Conservation (phyloP, 2,888 invertebrate species). For the Glyphotaelius pellucidus region DNA sequence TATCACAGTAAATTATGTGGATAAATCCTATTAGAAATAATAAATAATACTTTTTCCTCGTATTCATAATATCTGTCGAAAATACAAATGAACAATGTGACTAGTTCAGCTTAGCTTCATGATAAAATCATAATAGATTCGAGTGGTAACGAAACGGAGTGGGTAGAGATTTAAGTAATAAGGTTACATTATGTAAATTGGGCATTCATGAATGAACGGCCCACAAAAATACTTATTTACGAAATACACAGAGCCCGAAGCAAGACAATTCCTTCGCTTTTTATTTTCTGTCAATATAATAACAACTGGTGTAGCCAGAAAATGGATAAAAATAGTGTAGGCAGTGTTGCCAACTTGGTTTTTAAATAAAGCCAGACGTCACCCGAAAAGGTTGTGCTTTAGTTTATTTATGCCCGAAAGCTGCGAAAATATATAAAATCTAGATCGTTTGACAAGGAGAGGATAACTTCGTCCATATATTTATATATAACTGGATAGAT, state of each 20-base stretch:
- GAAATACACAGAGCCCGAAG: conserved; percentile 6
- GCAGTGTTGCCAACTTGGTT: no score
- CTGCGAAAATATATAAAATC: no score
- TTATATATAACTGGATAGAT: no score
- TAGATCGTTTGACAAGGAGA: no score
- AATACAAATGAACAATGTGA: conserved; percentile 28
- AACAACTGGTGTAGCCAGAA: conserved; percentile 29
- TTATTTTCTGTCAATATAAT: conserved; percentile 34
- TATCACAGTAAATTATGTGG: conserved; percentile 43
- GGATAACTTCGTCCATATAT: no score
- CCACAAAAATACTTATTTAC: conserved; percentile 12
- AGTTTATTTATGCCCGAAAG: no score
- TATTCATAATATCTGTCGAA: conserved; percentile 42
- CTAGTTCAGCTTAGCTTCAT: conserved; percentile 37
- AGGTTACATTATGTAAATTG: conserved; percentile 4
- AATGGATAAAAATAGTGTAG: neutral
- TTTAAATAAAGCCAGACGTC: no score
- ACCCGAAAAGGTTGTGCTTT: no score
- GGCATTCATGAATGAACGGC: neutral
- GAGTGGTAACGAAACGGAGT: conserved; percentile 21
- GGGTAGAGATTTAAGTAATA: neutral
- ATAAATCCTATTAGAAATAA: conserved; percentile 35
- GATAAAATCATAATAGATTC: conserved; percentile 23
- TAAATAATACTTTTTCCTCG: conserved; percentile 35
- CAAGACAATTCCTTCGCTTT: neutral